Percentiles rank a stretch among this genome's conserved stretches.
Evolutionary conservation across 2,113 vertebrate genomes (phyloP).

Genomic region (Pavo muticus): DNA sequence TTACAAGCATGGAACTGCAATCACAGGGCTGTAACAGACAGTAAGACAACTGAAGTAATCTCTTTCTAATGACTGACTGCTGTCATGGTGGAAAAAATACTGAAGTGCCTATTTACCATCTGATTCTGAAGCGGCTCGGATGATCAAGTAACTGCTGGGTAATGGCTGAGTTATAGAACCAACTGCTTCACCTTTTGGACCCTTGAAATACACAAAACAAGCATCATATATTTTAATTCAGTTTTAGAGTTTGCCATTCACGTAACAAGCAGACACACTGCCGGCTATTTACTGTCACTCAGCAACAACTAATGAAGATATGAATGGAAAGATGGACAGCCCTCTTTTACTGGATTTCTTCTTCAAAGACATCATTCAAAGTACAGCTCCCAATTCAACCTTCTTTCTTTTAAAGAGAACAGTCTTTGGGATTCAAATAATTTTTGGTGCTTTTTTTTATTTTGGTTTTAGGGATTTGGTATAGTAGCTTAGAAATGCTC

Average conservation of each 20-base stretch:
- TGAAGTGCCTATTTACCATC: constrained; percentile 85
- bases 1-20: background rate
- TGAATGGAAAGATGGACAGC: constrained; percentile 38
- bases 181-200: constrained; percentile 97
- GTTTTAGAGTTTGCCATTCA: background rate
- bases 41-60: background rate
- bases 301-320: constrained; percentile 63
- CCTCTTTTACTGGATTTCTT: constrained; percentile 51
- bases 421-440: constrained; percentile 17
- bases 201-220: constrained; percentile 80
- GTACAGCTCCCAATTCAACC: background rate
- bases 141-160: constrained; percentile 98
- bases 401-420: background rate
- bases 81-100: background rate
- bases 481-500: background rate
- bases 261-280: constrained; percentile 38
- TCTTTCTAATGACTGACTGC: background rate
- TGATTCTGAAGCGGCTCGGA: constrained; percentile 95
- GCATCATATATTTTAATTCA: constrained; percentile 8
- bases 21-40: background rate
- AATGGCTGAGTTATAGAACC: constrained; percentile 98
- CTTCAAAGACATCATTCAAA: background rate
- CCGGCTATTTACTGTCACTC: constrained; percentile 49
- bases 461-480: background rate
- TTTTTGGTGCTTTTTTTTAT: background rate